Evolutionary conservation across 2,888 invertebrate genomes (phyloP), one percentile per base, ranked within the genome.

Genomic region (Gandaritis pyraliata): DNA sequence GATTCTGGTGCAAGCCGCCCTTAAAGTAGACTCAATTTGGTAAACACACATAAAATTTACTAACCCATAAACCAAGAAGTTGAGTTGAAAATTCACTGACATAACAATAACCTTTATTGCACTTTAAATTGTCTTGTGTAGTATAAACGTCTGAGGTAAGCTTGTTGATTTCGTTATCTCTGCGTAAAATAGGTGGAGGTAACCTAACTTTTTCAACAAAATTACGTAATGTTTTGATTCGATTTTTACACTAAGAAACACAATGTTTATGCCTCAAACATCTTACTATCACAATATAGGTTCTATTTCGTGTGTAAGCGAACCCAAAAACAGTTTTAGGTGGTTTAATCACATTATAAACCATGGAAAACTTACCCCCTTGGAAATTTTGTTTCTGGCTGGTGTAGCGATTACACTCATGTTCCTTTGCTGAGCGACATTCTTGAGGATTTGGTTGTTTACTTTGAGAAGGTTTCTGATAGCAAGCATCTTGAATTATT

Each of bases 321-420:
- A 15, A n/a, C 11, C 10, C 2, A 41, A 48, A 16, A 23, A 45
- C 3, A 49, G 29, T 29, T 23, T 11, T 15, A 13, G 15, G 43
- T 53, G 13, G 18, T 4, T 1, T 18, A 29, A 56, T 11, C 45
- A 13, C n/a, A 4, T 8, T 36, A 46, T 13, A 16, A 59, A 33
- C 10, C 0, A 4, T 8, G 43, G 12, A 60, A 53, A 65, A 83
- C 90, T 78, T 77, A 90, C 90, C n/a, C 71, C 88, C 55, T 62
- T 82, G 2, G 87, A 77, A 48, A 89, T 73, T 72, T 85, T 88
- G 39, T 79, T 80, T 52, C 86, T 83, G 0, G 88, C 76, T 0
- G 90, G 88, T 6, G 80, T 73, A 15, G 80, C 66, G 52, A 86
- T 72, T 0, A 75, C 88, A 58, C 83, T 88, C 89, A 90, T 90